Base-by-base conservation (phyloP, 1,140 invertebrate species). In the Dinothrombium tinctorium region DNA sequence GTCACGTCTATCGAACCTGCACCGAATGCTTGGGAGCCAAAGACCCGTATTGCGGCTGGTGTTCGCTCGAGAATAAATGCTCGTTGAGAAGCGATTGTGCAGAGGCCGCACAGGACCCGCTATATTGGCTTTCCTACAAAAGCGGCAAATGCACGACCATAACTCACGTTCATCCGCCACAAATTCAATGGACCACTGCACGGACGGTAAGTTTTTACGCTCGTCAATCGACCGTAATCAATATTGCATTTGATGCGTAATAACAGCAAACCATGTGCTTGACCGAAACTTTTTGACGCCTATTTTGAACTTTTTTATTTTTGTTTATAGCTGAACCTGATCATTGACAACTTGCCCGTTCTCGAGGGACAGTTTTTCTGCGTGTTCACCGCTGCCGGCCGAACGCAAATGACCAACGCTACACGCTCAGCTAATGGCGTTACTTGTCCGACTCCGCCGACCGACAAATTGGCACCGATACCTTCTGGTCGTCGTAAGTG, bases 21-120 rank as follows among this genome's bases (percentile, higher is more conserved):
- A 72, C 73, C 53, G 74, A 82, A 47, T 96, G 89, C 59, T 69
- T 92, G 33, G 80, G 75, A 45, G 83, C 83, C 23, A 78, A 76
- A 54, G 86, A 96, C 62, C 87, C 89, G 0, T 94, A 92, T 58
- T 95, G 89, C 63, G 89, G 89, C 11, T 96, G 87, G 87, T 96
- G 89, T 62, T 89, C 84, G 3, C 61, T 94, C 43, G 86, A 94
- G 60, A 94, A 92, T 61, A 94, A 90, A 53, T 95, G 89, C 59
- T 90, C 81, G 49, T 60, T 89, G 22, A 66, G 80, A 29, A 78
- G 74, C 33, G 79, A 86, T 52, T 95, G 89, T 57, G 51, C 79
- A 54, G 81, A 90, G 53, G 77, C 81, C 36, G 76, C 78, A 21
- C 78, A 84, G 56, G 81, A 89, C 61, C 76, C 79, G 2, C 61